These are phyloP conservation scores for Pocillopora damicornis DNA, from an alignment of 64 coral and sea anemone species.

Conservation along the genomic window DNA sequence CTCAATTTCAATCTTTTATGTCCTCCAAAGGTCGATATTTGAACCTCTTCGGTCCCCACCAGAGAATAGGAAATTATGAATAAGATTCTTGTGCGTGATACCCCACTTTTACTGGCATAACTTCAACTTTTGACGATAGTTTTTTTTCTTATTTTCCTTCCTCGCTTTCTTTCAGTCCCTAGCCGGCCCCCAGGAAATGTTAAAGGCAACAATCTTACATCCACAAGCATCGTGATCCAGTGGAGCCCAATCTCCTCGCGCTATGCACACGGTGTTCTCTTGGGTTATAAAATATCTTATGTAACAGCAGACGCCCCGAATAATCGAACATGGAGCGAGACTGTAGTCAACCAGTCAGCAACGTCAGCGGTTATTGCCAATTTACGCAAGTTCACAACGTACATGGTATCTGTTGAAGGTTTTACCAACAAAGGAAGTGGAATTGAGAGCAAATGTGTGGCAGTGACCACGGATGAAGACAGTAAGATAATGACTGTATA, in stretches of 20 bases:
- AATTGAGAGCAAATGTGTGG: conserved; percentile 18
- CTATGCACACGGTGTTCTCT: conserved; percentile 53
- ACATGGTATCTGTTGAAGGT: conserved; percentile 36
- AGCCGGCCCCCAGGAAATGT: conserved; percentile 70
- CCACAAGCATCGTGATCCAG: conserved; percentile 65
- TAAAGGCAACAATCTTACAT: conserved; percentile 48
- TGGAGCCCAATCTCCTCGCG: conserved; percentile 60
- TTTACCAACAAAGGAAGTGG: conserved; percentile 49
- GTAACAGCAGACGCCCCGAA: neutral
- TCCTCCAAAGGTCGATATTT: too few species aligned
- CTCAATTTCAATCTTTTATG: too few species aligned
- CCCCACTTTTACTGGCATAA: neutral
- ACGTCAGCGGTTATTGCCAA: conserved; percentile 36
- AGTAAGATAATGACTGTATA: conserved; percentile 18
- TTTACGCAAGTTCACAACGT: conserved; percentile 66
- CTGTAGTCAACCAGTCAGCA: neutral
- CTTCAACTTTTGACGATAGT: neutral
- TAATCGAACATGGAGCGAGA: conserved; percentile 7
- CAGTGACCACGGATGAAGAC: conserved; percentile 43
- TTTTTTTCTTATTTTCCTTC: too few species aligned
- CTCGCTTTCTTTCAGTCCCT: conserved; percentile 44
- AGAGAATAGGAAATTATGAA: too few species aligned
- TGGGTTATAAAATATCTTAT: conserved; percentile 70
- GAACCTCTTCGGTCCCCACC: too few species aligned
- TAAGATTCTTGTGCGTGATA: too few species aligned